A percentile compares a stretch with the other conserved stretches of the same genome.
phyloP scores from a whole-genome alignment of 92 coral and sea anemone species.

The Palythoa caribaeorum region DNA sequence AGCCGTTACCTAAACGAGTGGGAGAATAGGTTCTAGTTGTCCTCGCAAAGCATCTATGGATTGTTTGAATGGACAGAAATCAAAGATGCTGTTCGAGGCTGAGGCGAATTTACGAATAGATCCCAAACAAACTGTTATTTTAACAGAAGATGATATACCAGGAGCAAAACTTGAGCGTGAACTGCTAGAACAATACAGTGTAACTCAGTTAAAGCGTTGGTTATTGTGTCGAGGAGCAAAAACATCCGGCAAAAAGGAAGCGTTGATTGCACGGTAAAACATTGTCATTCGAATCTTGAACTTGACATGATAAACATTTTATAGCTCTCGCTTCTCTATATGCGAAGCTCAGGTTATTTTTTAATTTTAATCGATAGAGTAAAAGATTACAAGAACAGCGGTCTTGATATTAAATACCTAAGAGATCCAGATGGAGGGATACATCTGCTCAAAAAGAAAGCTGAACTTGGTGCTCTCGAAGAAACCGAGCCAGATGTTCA shows the following conservation, averaged over 20 bases:
- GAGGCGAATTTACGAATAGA: not conserved
- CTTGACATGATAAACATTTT: not conserved
- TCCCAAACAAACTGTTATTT: not conserved
- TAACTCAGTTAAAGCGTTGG: too few species aligned
- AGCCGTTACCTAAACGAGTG: slow-evolving; percentile 33
- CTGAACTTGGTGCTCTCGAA: slow-evolving; percentile 59
- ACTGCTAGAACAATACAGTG: not conserved
- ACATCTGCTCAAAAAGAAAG: slow-evolving; percentile 62
- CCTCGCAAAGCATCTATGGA: slow-evolving; percentile 14
- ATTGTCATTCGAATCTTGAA: not conserved
- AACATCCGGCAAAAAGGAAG: slow-evolving; percentile 58
- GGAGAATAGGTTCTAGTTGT: slow-evolving; percentile 13
- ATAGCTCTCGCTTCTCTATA: not conserved
- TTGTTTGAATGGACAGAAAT: slow-evolving; percentile 32
- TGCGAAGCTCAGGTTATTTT: not conserved
- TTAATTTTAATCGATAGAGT: slow-evolving; percentile 24
- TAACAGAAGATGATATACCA: slow-evolving; percentile 64
- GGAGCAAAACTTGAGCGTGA: slow-evolving; percentile 56
- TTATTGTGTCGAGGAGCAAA: slow-evolving; percentile 60
- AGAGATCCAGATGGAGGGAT: slow-evolving; percentile 73
- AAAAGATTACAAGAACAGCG: slow-evolving; percentile 56
- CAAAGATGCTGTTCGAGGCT: not conserved
- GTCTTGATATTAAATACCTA: slow-evolving; percentile 64
- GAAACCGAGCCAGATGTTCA: slow-evolving; percentile 37
- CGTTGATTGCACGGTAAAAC: slow-evolving; percentile 24